Base-by-base conservation (phyloP, 2,888 invertebrate species). In the Drosophila nr. perissopoda region DNA sequence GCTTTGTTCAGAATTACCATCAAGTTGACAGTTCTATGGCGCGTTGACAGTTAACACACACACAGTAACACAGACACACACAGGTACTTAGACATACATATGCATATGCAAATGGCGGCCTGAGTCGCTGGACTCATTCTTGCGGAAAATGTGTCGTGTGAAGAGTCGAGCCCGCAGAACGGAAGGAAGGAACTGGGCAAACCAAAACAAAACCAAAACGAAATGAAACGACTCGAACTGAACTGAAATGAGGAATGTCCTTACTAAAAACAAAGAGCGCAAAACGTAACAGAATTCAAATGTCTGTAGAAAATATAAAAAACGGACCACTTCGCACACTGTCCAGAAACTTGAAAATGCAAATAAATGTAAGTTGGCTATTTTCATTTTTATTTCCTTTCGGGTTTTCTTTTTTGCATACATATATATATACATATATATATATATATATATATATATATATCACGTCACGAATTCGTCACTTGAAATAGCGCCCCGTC, bases 1-100 rank as follows among this genome's bases (percentile, higher is more conserved):
- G 82, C 86, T 87, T 84, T 88, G 81, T 81, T 85, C 81, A 83
- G 79, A 91, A 91, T 88, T 89, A 83, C 83, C 91, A 89, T 91
- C 89, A 88, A 91, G 91, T 91, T 91, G 91, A 91, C 91, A 91
- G 91, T 91, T 91, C 87, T 91, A 88, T 89, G 88, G 89, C 90
- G 91, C 90, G 91, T 88, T 90, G 90, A 91, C 91, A 91, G 91
- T 89, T 90, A 84, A 63, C 82, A 81, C 76, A 89, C 59, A 74
- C 56, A 60, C 64, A 68, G 53, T 34, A 11, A 70, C 46, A 67
- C 48, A 61, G 62, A 52, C 49, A 56, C 51, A 67, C 36, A 60
- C 29, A 57, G 57, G 46, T 48, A 56, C 56, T 58, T 36, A 46
- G 8, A 40, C 34, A 56, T 65, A 68, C 70, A 59, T 82, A 78